Conservation (phyloP, 1,140 invertebrate species). For the Sarcophaga bullata region DNA sequence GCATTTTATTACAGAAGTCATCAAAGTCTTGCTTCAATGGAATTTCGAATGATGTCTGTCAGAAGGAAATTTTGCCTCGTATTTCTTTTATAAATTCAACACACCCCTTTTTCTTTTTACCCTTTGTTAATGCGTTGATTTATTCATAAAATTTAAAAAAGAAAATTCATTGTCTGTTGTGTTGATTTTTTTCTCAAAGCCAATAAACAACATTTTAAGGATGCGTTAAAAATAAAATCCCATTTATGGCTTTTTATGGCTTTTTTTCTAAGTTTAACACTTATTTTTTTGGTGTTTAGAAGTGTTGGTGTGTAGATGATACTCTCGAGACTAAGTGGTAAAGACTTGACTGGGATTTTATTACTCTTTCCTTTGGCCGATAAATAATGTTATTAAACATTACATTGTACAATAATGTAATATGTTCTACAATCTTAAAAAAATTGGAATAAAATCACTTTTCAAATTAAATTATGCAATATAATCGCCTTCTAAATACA, state of each 20-base stretch:
- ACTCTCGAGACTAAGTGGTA: conserved; percentile 10
- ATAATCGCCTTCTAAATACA: too few species aligned
- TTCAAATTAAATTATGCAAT: too few species aligned
- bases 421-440: neutral
- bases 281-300: too few species aligned
- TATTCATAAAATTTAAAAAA: neutral
- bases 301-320: neutral
- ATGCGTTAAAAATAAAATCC: too few species aligned
- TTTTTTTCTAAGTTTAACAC: too few species aligned
- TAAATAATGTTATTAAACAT: neutral
- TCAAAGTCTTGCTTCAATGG: neutral
- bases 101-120: neutral
- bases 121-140: neutral
- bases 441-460: too few species aligned
- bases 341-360: conserved; percentile 24
- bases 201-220: neutral
- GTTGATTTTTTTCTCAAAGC: neutral
- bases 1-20: conserved; percentile 21
- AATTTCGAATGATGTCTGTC: neutral
- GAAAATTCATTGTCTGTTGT: neutral
- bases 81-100: neutral
- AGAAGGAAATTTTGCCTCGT: too few species aligned
- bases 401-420: neutral
- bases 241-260: too few species aligned
- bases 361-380: neutral